Evolutionary conservation across 1,140 invertebrate species (phyloP), one percentile per base, ranked within the genome.

Genomic region (Telenomus remus): DNA sequence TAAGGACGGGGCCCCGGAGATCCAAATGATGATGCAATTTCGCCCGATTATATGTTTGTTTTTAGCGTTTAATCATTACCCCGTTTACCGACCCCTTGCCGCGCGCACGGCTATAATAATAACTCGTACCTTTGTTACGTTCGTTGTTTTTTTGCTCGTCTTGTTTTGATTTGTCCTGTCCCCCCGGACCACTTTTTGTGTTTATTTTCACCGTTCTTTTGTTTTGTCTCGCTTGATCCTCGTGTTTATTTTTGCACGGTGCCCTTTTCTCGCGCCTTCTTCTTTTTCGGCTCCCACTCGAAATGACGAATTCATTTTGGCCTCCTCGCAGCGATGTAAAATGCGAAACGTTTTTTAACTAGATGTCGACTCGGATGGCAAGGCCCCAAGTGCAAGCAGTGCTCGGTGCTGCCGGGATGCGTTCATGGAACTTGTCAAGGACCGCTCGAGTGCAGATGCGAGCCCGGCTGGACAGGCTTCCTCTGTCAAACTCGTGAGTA

Each of bases 381-480:
- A 14, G 95, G 95, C 6, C 90, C 92, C 33, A 94, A 91, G 4
- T 96, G 95, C 81, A 91, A 92, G 59, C 91, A 95, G 42, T 96
- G 95, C 80, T 92, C 94, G 73, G 90, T 93, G 4, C 84, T 95
- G 76, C 92, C 94, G 65, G 95, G 95, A 83, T 94, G 94, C 86
- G 90, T 94, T 86, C 91, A 94, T 80, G 93, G 95, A 48, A 93
- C 92, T 79, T 96, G 93, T 88, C 93, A 92, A 84, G 95, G 93
- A 84, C 94, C 92, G 37, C 88, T 96, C 0, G 94, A 96, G 84
- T 97, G 95, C 88, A 92, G 93, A 77, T 97, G 96, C 80, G 87
- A 93, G 14, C 92, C 94, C 1, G 96, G 96, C 12, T 98, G 93
- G 87, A 95, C 93, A 48, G 97, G 97, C 43, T 89, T 95, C 50